These are phyloP conservation scores for Diplazon laetatorius DNA, from an alignment of 2,888 invertebrate species.

Conservation along the genomic window DNA sequence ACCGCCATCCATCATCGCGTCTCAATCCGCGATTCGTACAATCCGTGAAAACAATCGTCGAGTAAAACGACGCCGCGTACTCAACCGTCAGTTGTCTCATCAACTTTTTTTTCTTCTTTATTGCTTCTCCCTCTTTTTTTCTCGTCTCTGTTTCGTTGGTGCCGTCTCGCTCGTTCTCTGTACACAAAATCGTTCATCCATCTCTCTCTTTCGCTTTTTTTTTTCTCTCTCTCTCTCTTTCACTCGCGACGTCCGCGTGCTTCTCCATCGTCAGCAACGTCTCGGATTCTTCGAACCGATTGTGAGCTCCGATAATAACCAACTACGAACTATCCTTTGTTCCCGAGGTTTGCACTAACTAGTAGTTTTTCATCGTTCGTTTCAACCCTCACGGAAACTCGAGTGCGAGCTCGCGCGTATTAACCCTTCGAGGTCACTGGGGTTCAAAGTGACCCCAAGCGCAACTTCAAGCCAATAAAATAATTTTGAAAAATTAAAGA, in stretches of 20 bases:
- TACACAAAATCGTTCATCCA: conserved; percentile 22
- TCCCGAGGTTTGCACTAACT: conserved; percentile 42
- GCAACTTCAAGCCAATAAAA: too few relatives aligned
- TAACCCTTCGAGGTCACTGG: neutral
- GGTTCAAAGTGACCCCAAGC: neutral
- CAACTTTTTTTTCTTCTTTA: conserved; percentile 24
- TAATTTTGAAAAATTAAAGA: too few relatives aligned
- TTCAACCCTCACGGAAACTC: conserved; percentile 20
- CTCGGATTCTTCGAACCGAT: conserved; percentile 69
- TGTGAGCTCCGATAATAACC: conserved; percentile 66
- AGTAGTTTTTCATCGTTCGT: conserved; percentile 5
- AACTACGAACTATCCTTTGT: conserved; percentile 68
- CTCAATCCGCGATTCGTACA: conserved; percentile 1
- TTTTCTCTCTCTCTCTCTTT: conserved; percentile 11
- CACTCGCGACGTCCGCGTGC: conserved; percentile 41
- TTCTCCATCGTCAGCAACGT: conserved; percentile 43
- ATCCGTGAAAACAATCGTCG: neutral
- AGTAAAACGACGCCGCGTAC: conserved; percentile 12
- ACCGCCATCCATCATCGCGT: too few relatives aligned
- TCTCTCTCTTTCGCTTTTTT: too few relatives aligned
- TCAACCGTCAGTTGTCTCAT: conserved; percentile 36
- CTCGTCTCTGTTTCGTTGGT: conserved; percentile 34
- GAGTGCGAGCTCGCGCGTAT: neutral
- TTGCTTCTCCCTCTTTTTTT: conserved; percentile 11
- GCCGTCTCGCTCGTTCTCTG: conserved; percentile 50